These are phyloP conservation scores for Dyspetes luteomarginatus DNA, from an alignment of 2,888 invertebrate genomes.

Conservation along the genomic window DNA sequence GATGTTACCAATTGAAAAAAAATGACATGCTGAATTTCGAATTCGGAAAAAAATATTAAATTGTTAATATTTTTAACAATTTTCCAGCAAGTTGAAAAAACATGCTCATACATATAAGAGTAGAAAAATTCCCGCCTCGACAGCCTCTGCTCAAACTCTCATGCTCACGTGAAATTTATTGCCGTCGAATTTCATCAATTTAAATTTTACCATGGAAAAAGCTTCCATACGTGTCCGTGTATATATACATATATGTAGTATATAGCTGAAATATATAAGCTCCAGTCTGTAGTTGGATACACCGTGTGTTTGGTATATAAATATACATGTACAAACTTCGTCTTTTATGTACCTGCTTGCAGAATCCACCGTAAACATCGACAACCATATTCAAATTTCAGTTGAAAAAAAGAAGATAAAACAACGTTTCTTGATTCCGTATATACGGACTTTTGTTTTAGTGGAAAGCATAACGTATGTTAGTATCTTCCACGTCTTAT, in stretches of 20 bases:
- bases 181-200: conserved; percentile 12
- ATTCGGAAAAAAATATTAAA: background rate
- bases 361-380: background rate
- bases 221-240: background rate
- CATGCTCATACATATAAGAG: background rate
- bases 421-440: background rate
- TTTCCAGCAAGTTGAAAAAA: background rate
- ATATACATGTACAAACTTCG: background rate
- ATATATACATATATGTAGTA: too few species aligned
- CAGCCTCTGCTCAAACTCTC: background rate
- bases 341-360: background rate
- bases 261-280: too few species aligned
- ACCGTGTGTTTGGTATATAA: background rate
- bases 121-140: background rate
- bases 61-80: background rate
- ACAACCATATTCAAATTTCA: background rate
- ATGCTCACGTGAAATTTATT: conserved; percentile 20
- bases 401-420: background rate
- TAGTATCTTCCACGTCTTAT: background rate
- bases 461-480: too few species aligned
- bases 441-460: background rate
- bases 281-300: background rate
- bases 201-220: conserved; percentile 14
- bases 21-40: too few species aligned
- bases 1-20: too few species aligned